Conservation (phyloP, 2,113 vertebrate genomes). For the Serinus canaria region DNA sequence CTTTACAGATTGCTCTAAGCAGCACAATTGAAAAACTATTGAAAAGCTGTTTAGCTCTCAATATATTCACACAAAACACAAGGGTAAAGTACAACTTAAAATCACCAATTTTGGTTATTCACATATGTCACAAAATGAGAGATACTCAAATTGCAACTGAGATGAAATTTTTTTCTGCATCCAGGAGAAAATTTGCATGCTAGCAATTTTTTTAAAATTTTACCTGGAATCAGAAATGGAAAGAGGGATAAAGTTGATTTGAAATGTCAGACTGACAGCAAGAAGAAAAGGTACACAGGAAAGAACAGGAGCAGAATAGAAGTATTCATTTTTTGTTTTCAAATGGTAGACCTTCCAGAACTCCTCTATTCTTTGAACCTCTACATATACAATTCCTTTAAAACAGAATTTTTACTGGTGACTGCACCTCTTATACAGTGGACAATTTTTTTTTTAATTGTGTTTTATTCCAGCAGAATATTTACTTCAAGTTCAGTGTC, state of each 20-base stretch:
- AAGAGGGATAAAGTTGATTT: neutral
- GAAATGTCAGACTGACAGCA: neutral
- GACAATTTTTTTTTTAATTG: neutral
- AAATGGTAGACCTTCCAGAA: neutral
- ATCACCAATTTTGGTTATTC: neutral
- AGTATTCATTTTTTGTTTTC: neutral
- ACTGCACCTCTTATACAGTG: neutral
- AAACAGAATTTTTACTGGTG: neutral
- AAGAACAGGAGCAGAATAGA: neutral
- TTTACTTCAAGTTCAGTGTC: neutral
- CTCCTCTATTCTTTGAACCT: neutral
- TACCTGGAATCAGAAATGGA: neutral
- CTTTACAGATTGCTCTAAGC: slow-evolving; percentile 31
- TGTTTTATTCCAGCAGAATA: neutral
- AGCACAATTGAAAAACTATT: slow-evolving; percentile 46
- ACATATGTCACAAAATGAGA: neutral
- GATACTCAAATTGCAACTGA: neutral
- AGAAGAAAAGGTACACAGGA: neutral
- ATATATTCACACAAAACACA: neutral
- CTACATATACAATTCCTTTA: neutral
- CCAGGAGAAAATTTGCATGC: neutral
- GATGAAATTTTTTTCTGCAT: neutral
- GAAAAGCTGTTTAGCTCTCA: neutral
- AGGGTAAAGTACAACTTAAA: neutral
- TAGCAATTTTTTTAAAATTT: neutral